Base-by-base conservation (phyloP, 2,888 invertebrate species). In the Artemia sp. region DNA sequence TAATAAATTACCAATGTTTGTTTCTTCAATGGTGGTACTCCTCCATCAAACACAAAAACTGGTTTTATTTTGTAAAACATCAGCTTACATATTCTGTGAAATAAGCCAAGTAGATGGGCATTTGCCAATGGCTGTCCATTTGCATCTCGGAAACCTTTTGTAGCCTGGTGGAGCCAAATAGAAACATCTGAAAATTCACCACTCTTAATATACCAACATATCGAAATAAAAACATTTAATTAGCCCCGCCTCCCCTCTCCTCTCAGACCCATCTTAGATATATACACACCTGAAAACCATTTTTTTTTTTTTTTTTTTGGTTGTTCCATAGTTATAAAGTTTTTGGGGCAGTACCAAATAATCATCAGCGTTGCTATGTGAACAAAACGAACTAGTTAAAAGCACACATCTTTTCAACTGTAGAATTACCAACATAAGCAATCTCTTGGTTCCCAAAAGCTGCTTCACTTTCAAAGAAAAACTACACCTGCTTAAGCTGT, bases 31-130 rank as follows among this genome's bases (percentile, higher is more conserved):
- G 83, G 83, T 14, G 98, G 97, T 68, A 92, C 90, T 66, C 88
- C 89, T 50, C 98, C 98, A 83, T 99, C 98, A 81, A 99, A 99
- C 10, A 99, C 92, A 82, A 99, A 97, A 3, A 98, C 85, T 2
- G 98, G 98, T 75, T 91, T 92, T 73, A 99, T 92, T 77, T 89
- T 87, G 78, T 91, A 97, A 79, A 90, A 94, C 64, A 98, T 82
- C 68, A 99, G 82, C 81, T 99, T 99, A 80, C 96, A 96, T 68
- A 99, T 84, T 51, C 97, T 84, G 77, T 92, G 89, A 76, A 95
- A 96, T 66, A 99, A 83, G 51, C 92, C 92, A 73, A 95, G 83
- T 5, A 99, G 83, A 80, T 98, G 97, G 10, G 95, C 92, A 81
- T 95, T 93, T 10, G 89, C 86, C 53, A 90, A 79, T 7, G 89